Base-by-base conservation (phyloP, 2,797 vertebrate species). In the Chelon auratus region DNA sequence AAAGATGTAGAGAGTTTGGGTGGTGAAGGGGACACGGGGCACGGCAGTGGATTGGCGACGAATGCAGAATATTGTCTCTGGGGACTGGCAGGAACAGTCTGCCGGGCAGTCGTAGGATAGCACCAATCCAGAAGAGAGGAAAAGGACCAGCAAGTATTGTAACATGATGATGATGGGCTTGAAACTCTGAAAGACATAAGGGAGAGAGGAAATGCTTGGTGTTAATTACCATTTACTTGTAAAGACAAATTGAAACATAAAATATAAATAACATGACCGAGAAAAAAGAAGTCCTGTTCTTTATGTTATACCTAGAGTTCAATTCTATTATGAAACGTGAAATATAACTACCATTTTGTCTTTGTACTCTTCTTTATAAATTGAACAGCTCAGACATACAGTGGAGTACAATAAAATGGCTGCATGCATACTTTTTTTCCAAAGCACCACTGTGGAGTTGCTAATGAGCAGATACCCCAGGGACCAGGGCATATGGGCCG, bases 1-100 rank as follows among this genome's bases (percentile, higher is more conserved):
- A 67, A 99, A 99, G 70, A 97, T 65, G 0, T 96, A 99, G 37
- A 99, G 94, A 2, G 86, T 42, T 0, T 78, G 68, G 0, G 96
- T 97, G 78, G 80, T 86, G 2, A 87, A 58, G 0, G 97, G 96
- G 66, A 98, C 92, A 0, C 0, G 87, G 3, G 97, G 98, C 68
- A 99, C 90, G 0, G 87, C 80, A 42, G 68, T 89, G 52, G 93
- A 93, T 9, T 72, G 92, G 15, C 94, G 93, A 9, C 92, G 85
- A 0, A 92, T 83, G 0, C 98, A 99, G 85, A 99, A 97, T 80
- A 98, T 95, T 0, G 77, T 90, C 47, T 51, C 83, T 0, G 78
- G 79, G 55, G 14, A 30, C 0, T 15, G 65, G 90, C 97, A 99
- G 61, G 80, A 58, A 81, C 98, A 99, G 69, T 94, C 93, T 0